Conservation (phyloP, 2,113 vertebrate species). For the Numenius arquata region DNA sequence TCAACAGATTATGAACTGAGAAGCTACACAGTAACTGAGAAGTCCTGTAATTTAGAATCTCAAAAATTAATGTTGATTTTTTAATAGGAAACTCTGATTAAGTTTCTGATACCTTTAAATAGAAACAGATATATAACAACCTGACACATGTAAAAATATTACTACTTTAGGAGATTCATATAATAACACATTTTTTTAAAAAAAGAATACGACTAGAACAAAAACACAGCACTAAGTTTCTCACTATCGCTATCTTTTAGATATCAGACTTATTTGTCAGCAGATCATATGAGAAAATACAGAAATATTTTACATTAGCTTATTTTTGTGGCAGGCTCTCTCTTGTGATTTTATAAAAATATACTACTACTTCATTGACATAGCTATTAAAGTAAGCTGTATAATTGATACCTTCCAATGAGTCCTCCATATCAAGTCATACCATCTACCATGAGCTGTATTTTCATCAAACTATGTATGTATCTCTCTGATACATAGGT, state of each 20-base stretch:
- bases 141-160: neutral
- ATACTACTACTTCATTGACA: neutral
- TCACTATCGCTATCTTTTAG: neutral
- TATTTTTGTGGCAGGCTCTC: neutral
- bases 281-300: neutral
- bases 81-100: neutral
- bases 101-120: neutral
- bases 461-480: neutral
- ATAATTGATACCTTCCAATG: neutral
- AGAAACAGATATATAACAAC: neutral
- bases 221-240: neutral
- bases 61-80: neutral
- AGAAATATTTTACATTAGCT: neutral
- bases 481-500: neutral
- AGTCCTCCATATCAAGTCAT: neutral
- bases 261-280: neutral
- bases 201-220: neutral
- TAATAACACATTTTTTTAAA: fast-evolving
- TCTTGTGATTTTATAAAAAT: neutral
- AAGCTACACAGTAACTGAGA: neutral
- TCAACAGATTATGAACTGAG: neutral
- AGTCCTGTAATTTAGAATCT: neutral
- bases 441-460: neutral
- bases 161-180: neutral
- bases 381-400: neutral